These are phyloP conservation scores for Hydropsyche betteni DNA, from an alignment of 2,888 invertebrate species.

Conservation along the genomic window DNA sequence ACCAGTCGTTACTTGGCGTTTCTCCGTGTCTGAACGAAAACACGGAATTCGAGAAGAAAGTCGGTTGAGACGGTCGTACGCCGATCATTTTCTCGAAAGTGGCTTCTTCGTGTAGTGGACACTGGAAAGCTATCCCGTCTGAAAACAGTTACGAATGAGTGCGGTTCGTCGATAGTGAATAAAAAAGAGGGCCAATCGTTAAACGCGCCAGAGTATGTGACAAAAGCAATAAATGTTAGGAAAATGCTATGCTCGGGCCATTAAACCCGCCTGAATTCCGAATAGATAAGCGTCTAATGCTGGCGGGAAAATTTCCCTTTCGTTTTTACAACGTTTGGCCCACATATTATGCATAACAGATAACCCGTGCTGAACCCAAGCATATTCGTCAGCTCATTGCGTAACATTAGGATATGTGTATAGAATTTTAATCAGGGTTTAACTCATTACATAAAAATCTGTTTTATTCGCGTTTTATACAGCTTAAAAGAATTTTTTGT, in stretches of 20 bases:
- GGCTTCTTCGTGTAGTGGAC: conserved; percentile 38
- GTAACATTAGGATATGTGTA: conserved; percentile 8
- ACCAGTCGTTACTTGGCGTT: conserved; percentile 39
- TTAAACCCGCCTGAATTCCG: conserved; percentile 18
- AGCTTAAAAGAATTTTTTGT: too few species aligned
- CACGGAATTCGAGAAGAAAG: conserved; percentile 37
- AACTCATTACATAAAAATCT: too few species aligned
- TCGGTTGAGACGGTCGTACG: conserved; percentile 37
- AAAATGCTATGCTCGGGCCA: conserved; percentile 12
- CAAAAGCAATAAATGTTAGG: conserved; percentile 10
- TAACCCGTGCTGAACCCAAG: conserved; percentile 40
- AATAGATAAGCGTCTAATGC: conserved; percentile 35
- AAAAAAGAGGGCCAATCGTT: conserved; percentile 4
- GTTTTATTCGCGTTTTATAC: too few species aligned
- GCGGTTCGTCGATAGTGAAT: not conserved
- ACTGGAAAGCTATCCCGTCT: conserved; percentile 42
- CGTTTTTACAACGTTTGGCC: conserved; percentile 43
- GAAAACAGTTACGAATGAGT: not conserved
- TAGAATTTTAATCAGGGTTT: conserved; percentile 12
- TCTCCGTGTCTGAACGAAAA: conserved; percentile 45
- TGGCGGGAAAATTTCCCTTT: conserved; percentile 47
- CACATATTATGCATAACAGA: conserved; percentile 49
- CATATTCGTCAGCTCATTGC: conserved; percentile 27
- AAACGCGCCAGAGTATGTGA: conserved; percentile 11
- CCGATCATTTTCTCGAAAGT: conserved; percentile 50